phyloP scores from a whole-genome alignment of 2,888 invertebrate species.

The Abrostola tripartita region DNA sequence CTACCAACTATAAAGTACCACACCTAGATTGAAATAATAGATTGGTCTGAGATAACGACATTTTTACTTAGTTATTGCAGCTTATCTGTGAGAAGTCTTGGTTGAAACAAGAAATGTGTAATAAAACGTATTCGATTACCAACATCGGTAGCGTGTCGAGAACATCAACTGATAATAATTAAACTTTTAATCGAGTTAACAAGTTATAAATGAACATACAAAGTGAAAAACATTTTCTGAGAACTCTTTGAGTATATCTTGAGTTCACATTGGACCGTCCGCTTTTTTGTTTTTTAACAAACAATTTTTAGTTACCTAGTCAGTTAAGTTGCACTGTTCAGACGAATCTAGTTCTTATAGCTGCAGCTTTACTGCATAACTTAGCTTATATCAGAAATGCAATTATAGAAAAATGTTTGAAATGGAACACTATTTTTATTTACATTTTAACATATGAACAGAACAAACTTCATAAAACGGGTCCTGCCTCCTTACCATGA shows the following conservation, averaged over 20 bases:
- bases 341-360: background rate
- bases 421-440: background rate
- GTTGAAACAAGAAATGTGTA: constrained; percentile 34
- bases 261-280: background rate
- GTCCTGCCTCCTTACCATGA: no score
- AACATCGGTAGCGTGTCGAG: constrained; percentile 36
- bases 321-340: background rate
- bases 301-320: background rate
- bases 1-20: constrained; percentile 8
- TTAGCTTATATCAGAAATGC: background rate
- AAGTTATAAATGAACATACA: constrained; percentile 18
- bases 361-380: background rate
- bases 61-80: constrained; percentile 25
- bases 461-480: constrained; percentile 2
- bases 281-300: background rate
- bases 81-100: constrained; percentile 33
- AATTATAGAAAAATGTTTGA: background rate
- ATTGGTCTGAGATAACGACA: constrained; percentile 22
- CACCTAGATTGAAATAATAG: constrained; percentile 14
- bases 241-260: background rate
- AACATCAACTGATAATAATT: constrained; percentile 37
- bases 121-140: constrained; percentile 45
- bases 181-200: constrained; percentile 27
- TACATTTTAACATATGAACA: constrained; percentile 3
- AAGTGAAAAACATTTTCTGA: background rate